Conservation (phyloP, 2,797 vertebrate genomes). For the Enteromius treurensis region DNA sequence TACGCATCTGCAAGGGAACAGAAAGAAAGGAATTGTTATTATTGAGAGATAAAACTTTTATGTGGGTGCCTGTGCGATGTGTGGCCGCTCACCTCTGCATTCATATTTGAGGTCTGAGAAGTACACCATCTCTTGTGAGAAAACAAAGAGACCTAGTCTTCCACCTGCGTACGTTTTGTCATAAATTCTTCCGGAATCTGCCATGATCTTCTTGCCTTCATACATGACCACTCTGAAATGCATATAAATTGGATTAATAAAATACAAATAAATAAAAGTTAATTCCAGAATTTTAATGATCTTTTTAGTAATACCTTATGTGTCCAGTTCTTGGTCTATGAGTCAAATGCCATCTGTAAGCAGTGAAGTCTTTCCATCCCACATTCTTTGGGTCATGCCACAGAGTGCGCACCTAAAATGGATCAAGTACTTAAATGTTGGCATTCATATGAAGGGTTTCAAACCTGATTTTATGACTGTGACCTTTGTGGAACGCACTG, state of each 20-base stretch:
- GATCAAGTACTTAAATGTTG: background rate
- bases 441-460: background rate
- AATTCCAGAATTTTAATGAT: background rate
- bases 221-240: constrained; percentile 93
- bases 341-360: constrained; percentile 97
- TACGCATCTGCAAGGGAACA: constrained; percentile 84
- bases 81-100: constrained; percentile 88
- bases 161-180: constrained; percentile 98
- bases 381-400: constrained; percentile 97
- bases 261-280: background rate
- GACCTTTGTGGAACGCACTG: background rate
- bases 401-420: constrained; percentile 88
- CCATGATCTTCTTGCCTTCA: constrained; percentile 99
- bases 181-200: constrained; percentile 94
- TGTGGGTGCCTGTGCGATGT: background rate
- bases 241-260: background rate
- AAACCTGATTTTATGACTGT: background rate
- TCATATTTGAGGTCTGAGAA: constrained; percentile 99
- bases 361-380: constrained; percentile 98
- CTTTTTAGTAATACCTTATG: constrained; percentile 81
- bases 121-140: constrained; percentile 99
- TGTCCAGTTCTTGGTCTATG: constrained; percentile 96
- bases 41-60: background rate
- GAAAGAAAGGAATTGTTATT: constrained; percentile 31
- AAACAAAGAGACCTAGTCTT: constrained; percentile 94